Evolutionary conservation across 2,888 invertebrate species (phyloP), one percentile per base, ranked within the genome.

Genomic region (Anodontia alba): DNA sequence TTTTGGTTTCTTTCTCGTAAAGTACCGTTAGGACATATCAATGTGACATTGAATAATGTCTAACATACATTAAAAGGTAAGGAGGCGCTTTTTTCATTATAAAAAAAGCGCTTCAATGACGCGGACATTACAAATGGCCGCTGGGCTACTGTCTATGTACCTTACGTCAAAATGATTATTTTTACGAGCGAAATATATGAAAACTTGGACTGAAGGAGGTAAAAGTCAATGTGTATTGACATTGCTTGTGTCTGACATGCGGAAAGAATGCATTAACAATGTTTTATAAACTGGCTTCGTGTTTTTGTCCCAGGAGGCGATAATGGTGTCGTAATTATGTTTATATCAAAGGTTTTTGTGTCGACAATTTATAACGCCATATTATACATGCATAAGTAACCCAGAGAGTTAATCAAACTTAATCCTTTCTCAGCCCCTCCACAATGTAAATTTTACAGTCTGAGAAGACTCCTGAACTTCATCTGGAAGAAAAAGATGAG

Each of bases 121-220:
- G 33, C 33, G 62, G 62, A 62, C 62, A 33, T 10, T 62, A 33
- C 15, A 33, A 62, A 62, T 62, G 62, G 62, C 62, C 62, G 54
- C 33, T 20, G 33, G 62, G 33, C 62, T 2, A 31, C 17, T 62
- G 62, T 62, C 62, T 62, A 12, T 62, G 62, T 62, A 29, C 12
- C 33, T 62, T 62, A 62, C 62, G 29, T 62, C 31, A 62, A 62
- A 33, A 62, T 62, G 62, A 62, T 62, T 33, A 62, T 62, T 62
- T 62, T 62, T 62, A 62, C 23, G 62, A 62, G 62, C 62, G 5
- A 62, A 62, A 62, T 12, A 62, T 29, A 8, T 62, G 1, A 33
- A 31, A 62, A 33, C 1, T 62, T 62, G 62, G 29, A 62, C 8
- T 20, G 12, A 5, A 17, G 8, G 17, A 31, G 62, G 62, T 62